phyloP scores from a whole-genome alignment of 2,888 invertebrate species.

The Halictus ligatus region DNA sequence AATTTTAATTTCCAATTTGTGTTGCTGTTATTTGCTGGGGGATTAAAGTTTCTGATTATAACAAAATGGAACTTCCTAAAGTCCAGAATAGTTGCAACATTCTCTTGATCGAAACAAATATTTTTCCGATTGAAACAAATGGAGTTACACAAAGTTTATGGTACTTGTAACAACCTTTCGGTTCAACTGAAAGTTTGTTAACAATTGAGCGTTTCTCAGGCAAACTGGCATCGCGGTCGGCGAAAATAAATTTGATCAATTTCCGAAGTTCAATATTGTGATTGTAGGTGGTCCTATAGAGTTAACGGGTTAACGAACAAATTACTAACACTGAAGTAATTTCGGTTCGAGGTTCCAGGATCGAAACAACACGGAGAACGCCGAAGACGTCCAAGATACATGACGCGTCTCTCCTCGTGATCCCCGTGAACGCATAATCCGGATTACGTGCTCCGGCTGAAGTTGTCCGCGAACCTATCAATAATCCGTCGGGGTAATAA shows the following conservation, averaged over 20 bases:
- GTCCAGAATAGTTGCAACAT: too few species aligned
- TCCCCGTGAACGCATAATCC: constrained; percentile 32
- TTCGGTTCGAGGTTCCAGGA: neutral
- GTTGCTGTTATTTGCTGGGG: too few species aligned
- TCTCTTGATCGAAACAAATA: too few species aligned
- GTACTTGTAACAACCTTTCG: too few species aligned
- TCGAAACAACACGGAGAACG: neutral
- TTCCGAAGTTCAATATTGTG: neutral
- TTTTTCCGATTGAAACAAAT: too few species aligned
- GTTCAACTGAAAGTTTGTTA: neutral
- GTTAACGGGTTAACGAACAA: neutral
- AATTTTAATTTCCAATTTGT: too few species aligned
- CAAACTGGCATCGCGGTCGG: neutral
- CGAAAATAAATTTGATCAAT: neutral
- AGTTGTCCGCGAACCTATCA: constrained; percentile 15
- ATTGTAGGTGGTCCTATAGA: neutral
- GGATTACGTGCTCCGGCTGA: constrained; percentile 25
- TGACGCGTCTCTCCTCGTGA: neutral
- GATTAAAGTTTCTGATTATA: too few species aligned
- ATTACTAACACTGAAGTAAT: neutral
- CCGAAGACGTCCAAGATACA: neutral
- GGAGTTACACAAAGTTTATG: too few species aligned
- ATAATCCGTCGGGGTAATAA: constrained; percentile 25
- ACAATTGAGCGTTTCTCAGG: neutral
- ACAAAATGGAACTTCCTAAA: too few species aligned